Percentiles rank a stretch among this genome's conserved stretches.
Conservation (phyloP, 2,888 invertebrate genomes). For the Branchinecta sandiegonensis region DNA sequence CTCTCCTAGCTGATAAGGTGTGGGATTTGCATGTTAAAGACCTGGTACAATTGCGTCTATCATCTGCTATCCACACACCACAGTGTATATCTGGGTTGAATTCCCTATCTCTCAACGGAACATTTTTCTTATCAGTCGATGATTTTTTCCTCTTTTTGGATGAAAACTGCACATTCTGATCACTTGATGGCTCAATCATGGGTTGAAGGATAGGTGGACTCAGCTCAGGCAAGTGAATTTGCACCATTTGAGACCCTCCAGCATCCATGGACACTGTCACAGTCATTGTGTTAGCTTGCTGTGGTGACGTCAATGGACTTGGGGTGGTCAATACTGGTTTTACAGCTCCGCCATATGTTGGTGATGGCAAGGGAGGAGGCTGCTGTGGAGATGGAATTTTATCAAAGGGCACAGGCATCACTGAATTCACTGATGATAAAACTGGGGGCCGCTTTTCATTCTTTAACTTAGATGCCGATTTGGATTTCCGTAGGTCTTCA, state of each 20-base stretch:
- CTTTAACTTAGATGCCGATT: not conserved
- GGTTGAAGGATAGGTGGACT: conserved; percentile 13
- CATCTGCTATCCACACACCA: conserved; percentile 52
- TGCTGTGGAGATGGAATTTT: conserved; percentile 23
- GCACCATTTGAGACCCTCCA: conserved; percentile 22
- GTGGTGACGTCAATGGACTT: conserved; percentile 20
- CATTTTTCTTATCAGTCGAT: conserved; percentile 33
- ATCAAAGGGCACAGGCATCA: conserved; percentile 21
- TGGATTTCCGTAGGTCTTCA: not conserved
- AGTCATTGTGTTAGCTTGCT: conserved; percentile 20
- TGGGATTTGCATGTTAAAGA: conserved; percentile 52
- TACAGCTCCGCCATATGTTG: not conserved
- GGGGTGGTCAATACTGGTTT: conserved; percentile 17
- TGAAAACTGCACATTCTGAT: conserved; percentile 5
- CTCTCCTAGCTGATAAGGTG: conserved; percentile 48
- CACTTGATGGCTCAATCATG: conserved; percentile 13
- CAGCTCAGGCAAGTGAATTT: conserved; percentile 24
- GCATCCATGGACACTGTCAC: conserved; percentile 24
- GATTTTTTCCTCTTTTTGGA: conserved; percentile 28
- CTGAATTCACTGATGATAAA: conserved; percentile 15
- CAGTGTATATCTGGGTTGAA: conserved; percentile 72
- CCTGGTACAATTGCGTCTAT: conserved; percentile 56
- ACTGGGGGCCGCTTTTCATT: not conserved
- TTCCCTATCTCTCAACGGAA: conserved; percentile 41
- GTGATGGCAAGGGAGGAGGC: conserved; percentile 20